These are phyloP conservation scores for Garra rufa DNA, from an alignment of 2,113 vertebrate species.

Conservation along the genomic window DNA sequence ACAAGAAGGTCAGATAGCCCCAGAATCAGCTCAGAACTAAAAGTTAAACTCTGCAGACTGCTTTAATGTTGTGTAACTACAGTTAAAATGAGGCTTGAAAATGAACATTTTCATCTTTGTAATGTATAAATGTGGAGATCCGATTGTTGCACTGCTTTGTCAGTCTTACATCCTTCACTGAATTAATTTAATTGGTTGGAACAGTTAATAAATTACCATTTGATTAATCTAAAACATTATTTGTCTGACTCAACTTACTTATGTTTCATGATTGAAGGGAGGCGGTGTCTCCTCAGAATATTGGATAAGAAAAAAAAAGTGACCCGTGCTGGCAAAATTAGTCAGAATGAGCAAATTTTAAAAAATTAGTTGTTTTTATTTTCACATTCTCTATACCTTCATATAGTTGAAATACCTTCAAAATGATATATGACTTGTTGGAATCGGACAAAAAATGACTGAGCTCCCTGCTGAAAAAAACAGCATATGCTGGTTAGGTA, in stretches of 20 bases:
- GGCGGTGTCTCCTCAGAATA: too few relatives aligned
- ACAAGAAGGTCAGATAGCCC: slow-evolving; percentile 33
- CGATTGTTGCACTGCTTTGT: not conserved
- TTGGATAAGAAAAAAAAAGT: too few relatives aligned
- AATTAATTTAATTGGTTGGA: not conserved
- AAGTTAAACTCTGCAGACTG: slow-evolving; percentile 22
- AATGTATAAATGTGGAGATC: slow-evolving; percentile 47
- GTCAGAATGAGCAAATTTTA: too few relatives aligned
- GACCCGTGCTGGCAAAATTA: too few relatives aligned
- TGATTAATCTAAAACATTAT: not conserved
- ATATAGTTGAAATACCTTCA: too few relatives aligned
- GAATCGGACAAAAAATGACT: too few relatives aligned
- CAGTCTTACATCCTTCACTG: not conserved
- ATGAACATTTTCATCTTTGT: slow-evolving; percentile 39
- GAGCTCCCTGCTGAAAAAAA: too few relatives aligned
- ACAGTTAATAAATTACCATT: not conserved
- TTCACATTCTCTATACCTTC: too few relatives aligned
- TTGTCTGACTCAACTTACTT: not conserved
- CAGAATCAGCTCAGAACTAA: slow-evolving; percentile 2
- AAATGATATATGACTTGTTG: too few relatives aligned
- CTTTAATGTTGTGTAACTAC: slow-evolving; percentile 26
- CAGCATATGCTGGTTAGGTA: too few relatives aligned
- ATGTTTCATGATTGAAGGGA: not conserved
- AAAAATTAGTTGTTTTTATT: too few relatives aligned
- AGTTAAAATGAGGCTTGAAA: not conserved